Conservation (phyloP, 1,140 invertebrate genomes). For the Meloidogyne chitwoodi region DNA sequence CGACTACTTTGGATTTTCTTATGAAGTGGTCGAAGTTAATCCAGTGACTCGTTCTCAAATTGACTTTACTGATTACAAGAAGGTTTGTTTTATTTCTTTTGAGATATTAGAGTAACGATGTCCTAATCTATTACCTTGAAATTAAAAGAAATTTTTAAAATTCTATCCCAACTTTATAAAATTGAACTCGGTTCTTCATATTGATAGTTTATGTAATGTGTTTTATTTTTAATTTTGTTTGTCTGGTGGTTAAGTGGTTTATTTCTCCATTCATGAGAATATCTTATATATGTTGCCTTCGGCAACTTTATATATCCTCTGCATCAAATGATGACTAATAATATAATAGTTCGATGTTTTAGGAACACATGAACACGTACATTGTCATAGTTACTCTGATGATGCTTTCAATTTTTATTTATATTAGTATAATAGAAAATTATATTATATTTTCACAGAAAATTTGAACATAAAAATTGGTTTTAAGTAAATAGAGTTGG, state of each 20-base stretch:
- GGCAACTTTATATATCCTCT: too few relatives aligned
- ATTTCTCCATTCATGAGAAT: neutral
- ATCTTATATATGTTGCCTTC: too few relatives aligned
- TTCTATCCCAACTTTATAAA: too few relatives aligned
- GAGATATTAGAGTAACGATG: too few relatives aligned
- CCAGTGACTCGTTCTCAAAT: constrained; percentile 83
- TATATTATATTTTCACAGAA: too few relatives aligned
- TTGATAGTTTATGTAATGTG: too few relatives aligned
- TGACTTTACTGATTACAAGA: constrained; percentile 73
- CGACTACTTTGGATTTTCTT: constrained; percentile 87
- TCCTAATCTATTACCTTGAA: too few relatives aligned
- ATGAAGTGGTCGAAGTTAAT: constrained; percentile 92
- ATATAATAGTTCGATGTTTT: neutral
- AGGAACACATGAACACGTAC: neutral
- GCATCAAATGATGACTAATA: neutral
- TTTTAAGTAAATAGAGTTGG: too few relatives aligned
- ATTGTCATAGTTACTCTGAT: neutral
- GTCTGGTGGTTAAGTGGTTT: neutral
- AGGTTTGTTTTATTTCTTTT: constrained; percentile 62
- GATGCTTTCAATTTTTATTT: neutral
- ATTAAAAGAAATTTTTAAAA: too few relatives aligned
- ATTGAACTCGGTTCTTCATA: too few relatives aligned
- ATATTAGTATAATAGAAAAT: too few relatives aligned
- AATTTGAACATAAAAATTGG: too few relatives aligned
- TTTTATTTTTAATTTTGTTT: neutral